Percentiles rank a stretch among this genome's conserved stretches.
phyloP scores from a whole-genome alignment of 1,140 invertebrate species.

The Antheraea mylitta region DNA sequence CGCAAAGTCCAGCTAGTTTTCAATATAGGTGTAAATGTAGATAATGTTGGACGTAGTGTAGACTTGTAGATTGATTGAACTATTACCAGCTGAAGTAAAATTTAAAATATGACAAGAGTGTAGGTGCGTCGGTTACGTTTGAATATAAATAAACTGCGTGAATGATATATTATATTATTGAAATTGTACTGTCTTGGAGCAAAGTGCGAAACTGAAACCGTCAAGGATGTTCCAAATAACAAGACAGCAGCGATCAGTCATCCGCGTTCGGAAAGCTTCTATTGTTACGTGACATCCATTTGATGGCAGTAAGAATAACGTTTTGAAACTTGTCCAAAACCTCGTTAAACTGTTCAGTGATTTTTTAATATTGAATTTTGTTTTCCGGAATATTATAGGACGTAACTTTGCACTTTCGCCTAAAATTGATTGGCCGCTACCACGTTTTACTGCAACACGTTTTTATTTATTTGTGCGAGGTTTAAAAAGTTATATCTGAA shows the following conservation, averaged over 20 bases:
- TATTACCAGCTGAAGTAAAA: no score
- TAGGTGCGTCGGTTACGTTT: neutral
- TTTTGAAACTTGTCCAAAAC: neutral
- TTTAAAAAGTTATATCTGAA: no score
- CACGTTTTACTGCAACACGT: no score
- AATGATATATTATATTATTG: neutral
- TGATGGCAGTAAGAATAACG: neutral
- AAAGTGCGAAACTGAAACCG: neutral
- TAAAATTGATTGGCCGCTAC: no score
- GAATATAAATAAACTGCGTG: neutral
- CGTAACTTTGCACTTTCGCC: no score
- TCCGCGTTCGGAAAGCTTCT: neutral
- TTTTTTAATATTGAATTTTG: neutral
- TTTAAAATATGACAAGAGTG: no score
- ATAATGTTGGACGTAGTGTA: no score
- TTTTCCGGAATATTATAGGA: no score
- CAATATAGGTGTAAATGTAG: no score
- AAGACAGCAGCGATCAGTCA: neutral
- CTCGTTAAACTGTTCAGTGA: neutral
- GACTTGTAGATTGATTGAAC: no score
- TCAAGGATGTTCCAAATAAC: neutral
- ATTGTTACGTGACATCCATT: neutral
- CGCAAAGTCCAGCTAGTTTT: no score
- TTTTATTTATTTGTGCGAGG: no score
- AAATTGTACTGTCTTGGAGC: neutral